phyloP scores from a whole-genome alignment of 2,113 vertebrate species.

The Plestiodon gilberti region DNA sequence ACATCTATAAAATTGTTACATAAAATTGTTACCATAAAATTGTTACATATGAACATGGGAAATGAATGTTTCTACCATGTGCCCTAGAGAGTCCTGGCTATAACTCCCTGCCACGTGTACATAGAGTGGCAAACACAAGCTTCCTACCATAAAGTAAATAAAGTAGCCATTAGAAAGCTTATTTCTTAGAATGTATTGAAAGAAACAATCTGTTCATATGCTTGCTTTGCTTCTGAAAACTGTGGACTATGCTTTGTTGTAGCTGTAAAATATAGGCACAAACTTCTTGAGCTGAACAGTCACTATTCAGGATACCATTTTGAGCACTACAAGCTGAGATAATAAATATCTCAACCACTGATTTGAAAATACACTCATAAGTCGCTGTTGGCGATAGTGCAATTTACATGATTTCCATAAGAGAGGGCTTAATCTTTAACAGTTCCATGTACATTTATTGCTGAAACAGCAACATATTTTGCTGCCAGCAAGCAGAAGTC shows the following conservation, averaged over 20 bases:
- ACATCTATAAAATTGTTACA: no score
- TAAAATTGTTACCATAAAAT: no score
- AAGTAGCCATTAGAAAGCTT: not conserved
- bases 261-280: constrained; percentile 1
- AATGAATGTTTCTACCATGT: no score
- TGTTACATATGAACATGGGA: no score
- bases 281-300: constrained; percentile 50
- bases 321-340: constrained; percentile 43
- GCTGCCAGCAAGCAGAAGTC: constrained; percentile 34
- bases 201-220: not conserved
- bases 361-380: constrained; percentile 7
- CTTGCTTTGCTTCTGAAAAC: constrained; percentile 40
- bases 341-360: constrained; percentile 37
- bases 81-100: no score
- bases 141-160: not conserved
- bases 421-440: constrained; percentile 34
- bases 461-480: constrained; percentile 56
- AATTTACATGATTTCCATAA: constrained; percentile 43
- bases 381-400: constrained; percentile 47
- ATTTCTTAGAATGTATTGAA: not conserved
- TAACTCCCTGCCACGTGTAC: no score
- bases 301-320: constrained; percentile 41
- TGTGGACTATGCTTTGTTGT: constrained; percentile 24
- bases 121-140: not conserved
- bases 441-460: constrained; percentile 34